Evolutionary conservation across 2,888 invertebrate species (phyloP).

Genomic region (Hypolimnas misippus): DNA sequence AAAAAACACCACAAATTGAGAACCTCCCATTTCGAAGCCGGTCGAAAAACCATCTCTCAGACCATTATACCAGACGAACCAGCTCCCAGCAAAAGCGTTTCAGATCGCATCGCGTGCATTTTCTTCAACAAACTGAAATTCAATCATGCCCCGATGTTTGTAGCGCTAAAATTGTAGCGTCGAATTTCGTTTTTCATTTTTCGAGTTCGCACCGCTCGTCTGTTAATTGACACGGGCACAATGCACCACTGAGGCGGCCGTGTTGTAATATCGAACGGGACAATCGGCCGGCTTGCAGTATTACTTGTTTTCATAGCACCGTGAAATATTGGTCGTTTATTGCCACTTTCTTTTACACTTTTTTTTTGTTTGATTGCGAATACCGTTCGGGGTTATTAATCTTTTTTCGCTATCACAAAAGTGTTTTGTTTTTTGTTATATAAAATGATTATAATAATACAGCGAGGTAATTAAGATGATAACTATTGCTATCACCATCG

Average conservation of each 20-base stretch:
- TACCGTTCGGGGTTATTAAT: no score
- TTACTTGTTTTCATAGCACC: slow-evolving; percentile 16
- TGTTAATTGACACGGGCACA: slow-evolving; percentile 49
- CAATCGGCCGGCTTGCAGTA: slow-evolving; percentile 29
- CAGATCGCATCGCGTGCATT: slow-evolving; percentile 32
- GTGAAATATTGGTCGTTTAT: slow-evolving; percentile 24
- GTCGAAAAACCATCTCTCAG: no score
- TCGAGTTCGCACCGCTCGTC: slow-evolving; percentile 38
- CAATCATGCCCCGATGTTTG: slow-evolving; percentile 42
- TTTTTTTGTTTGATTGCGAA: not conserved
- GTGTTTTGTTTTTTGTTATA: not conserved
- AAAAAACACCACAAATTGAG: not conserved
- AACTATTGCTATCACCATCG: no score
- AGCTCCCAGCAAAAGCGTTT: slow-evolving; percentile 28
- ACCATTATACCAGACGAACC: slow-evolving; percentile 4
- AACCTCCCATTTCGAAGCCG: no score
- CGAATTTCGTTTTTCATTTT: slow-evolving; percentile 46
- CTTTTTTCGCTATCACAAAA: not conserved
- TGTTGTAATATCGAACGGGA: slow-evolving; percentile 32
- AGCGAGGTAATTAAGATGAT: no score
- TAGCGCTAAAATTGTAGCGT: slow-evolving; percentile 41
- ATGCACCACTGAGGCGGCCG: slow-evolving; percentile 37
- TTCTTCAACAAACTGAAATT: slow-evolving; percentile 36
- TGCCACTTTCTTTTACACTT: slow-evolving; percentile 5
- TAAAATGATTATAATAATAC: no score